Conservation (phyloP, 2,888 invertebrate genomes). For the Dorcus parallelipipedus region DNA sequence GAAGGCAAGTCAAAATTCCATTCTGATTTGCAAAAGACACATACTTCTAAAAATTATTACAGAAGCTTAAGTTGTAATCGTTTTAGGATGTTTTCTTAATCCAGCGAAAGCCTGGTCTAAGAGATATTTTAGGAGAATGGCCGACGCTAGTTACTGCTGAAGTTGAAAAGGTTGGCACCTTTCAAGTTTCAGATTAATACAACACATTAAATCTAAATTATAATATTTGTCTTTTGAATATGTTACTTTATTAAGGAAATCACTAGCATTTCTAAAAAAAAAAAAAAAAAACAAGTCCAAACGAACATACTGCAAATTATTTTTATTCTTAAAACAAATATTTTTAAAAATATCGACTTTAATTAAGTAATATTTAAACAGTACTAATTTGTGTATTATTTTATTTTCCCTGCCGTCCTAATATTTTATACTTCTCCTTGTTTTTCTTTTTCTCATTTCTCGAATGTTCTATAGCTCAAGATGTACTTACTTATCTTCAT, state of each 20-base stretch:
- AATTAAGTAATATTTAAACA: too few relatives aligned
- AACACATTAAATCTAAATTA: constrained; percentile 5
- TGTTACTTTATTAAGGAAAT: not conserved
- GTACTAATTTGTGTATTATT: too few relatives aligned
- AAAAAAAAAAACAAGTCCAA: too few relatives aligned
- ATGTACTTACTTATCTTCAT: too few relatives aligned
- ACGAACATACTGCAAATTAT: too few relatives aligned
- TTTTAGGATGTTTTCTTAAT: constrained; percentile 68
- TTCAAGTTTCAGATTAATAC: constrained; percentile 9
- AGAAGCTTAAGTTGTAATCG: constrained; percentile 42
- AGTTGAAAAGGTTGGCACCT: constrained; percentile 65
- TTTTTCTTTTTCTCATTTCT: not conserved
- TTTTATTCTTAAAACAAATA: too few relatives aligned
- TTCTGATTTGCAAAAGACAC: not conserved
- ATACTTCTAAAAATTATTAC: constrained; percentile 16
- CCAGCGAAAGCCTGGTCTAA: constrained; percentile 65
- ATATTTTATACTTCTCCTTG: not conserved
- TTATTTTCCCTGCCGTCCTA: not conserved
- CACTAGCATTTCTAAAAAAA: too few relatives aligned
- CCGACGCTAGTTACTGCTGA: constrained; percentile 66
- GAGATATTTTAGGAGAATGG: constrained; percentile 76
- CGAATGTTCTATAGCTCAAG: not conserved
- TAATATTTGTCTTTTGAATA: constrained; percentile 21
- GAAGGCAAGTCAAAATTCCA: not conserved
- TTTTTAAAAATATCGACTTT: too few relatives aligned